Evolutionary conservation across 1,140 invertebrate species (phyloP), one percentile per base, ranked within the genome.

Genomic region (Platyura marginata): DNA sequence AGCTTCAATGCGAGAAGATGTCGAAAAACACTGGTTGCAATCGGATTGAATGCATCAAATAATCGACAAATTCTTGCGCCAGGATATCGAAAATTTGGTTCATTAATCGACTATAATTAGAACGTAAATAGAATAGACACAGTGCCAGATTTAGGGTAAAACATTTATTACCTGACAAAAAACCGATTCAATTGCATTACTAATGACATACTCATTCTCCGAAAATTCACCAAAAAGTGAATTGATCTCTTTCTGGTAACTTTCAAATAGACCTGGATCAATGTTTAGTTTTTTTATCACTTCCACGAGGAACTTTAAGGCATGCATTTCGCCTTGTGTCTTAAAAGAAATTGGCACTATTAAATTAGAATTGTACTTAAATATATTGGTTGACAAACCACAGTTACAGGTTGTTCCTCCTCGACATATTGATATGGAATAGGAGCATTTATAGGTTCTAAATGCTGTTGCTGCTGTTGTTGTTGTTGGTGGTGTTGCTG

Each of bases 381-480:
- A 59, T 21, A 59, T 59, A 16, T 51, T 56, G 32, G 57, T 49
- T 44, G 57, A 59, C 39, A 57, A 54, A 57, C 56, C 44, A 56
- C 56, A 43, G 53, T 46, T 47, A 56, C 57, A 44, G 56, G 57
- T 49, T 57, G 53, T 37, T 55, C 57, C 9, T 53, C 54, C 53
- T 60, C 57, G 48, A 55, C 50, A 47, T 56, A 59, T 45, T 57
- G 51, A 47, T 55, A 59, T 51, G 55, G 54, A 46, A 55, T 54
- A 21, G 50, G 54, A 43, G 53, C 51, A 18, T 59, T 49, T 42
- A 54, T 51, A 48, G 56, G 53, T 40, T 59, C 57, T 16, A 53
- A 48, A 48, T 56, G 53, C 18, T 33, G 41, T 4, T 34, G 15
- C 29, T 42, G 29, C 18, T 40, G 38, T n/a, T 11, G 15, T 40